Percentiles rank a stretch among this genome's conserved stretches.
Conservation (phyloP, 2,797 vertebrate species). For the Amblyopsis hoosieri region DNA sequence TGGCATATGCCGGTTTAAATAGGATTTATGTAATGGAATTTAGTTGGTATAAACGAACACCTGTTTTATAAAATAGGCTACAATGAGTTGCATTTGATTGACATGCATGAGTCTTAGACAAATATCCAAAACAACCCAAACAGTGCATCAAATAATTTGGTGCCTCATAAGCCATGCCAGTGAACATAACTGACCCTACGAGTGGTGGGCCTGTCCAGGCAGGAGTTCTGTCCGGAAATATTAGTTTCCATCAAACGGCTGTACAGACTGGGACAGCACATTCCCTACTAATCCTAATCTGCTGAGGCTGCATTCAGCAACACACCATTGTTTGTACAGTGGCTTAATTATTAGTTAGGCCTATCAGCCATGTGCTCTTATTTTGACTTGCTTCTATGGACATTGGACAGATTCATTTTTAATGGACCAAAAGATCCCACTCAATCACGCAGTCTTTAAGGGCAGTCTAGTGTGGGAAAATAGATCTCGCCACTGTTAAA, state of each 20-base stretch:
- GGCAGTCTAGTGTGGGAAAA: too few relatives aligned
- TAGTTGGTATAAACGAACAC: too few relatives aligned
- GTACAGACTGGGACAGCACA: conserved; percentile 23
- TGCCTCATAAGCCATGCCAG: not conserved
- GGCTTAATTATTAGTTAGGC: conserved; percentile 54
- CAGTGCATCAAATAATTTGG: conserved; percentile 7
- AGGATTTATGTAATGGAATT: too few relatives aligned
- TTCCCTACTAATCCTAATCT: conserved; percentile 67
- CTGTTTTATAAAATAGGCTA: not conserved
- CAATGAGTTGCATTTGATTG: not conserved
- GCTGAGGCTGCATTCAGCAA: conserved; percentile 54
- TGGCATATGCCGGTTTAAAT: too few relatives aligned
- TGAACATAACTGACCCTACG: not conserved
- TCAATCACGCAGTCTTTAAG: too few relatives aligned
- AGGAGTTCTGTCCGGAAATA: conserved; percentile 39
- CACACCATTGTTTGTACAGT: conserved; percentile 54
- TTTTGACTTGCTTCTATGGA: not conserved
- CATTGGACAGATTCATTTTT: too few relatives aligned
- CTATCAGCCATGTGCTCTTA: conserved; percentile 27
- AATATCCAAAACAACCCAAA: not conserved
- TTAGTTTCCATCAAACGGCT: conserved; percentile 23
- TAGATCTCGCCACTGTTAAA: too few relatives aligned
- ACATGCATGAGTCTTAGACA: not conserved
- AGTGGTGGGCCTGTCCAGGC: conserved; percentile 15
- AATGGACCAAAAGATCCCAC: too few relatives aligned